Evolutionary conservation across 2,113 vertebrate genomes (phyloP), one percentile per base, ranked within the genome.

Genomic region (Phylloscopus trochilus): DNA sequence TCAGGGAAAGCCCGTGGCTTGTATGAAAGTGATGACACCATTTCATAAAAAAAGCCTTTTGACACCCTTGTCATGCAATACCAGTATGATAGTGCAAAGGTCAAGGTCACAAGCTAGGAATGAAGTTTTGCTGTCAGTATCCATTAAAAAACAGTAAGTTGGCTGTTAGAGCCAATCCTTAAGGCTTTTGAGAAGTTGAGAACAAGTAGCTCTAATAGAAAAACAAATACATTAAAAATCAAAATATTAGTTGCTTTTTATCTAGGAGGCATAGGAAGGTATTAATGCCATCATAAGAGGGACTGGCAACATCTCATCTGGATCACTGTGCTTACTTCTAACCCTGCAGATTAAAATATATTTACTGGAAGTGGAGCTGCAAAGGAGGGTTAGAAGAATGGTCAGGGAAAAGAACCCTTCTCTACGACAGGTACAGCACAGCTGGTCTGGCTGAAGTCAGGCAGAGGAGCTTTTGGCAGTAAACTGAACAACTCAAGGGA

Each of bases 21-120:
- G 44, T 35, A 80, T 68, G 68, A 77, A 83, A 75, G 30, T 27
- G 35, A 70, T 86, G 64, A 89, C 89, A 86, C 7, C 13, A 62
- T 83, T 88, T 81, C 64, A 55, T 41, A 86, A 90, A 87, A 87
- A 91, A 81, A 83, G 67, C 15, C 35, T 94, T 83, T 37, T 87
- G 86, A 64, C 83, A 84, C 15, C 35, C 26, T 88, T 75, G 52
- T 47, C 62, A 21, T 26, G 56, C 49, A 95, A 91, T 53, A 79
- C 35, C 49, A 60, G 10, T 41, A 16, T 2, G 79, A 91, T 11
- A 75, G 56, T 60, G 77, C 28, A 58, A 76, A 82, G 59, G 76
- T 84, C 60, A 93, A 89, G 23, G 83, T 58, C 62, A 76, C 53
- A 84, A 89, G 30, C 33, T 23, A 49, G 66, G 18, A 82, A 82